These are phyloP conservation scores for Malurus leucopterus DNA, from an alignment of 2,797 vertebrate genomes.

Conservation along the genomic window DNA sequence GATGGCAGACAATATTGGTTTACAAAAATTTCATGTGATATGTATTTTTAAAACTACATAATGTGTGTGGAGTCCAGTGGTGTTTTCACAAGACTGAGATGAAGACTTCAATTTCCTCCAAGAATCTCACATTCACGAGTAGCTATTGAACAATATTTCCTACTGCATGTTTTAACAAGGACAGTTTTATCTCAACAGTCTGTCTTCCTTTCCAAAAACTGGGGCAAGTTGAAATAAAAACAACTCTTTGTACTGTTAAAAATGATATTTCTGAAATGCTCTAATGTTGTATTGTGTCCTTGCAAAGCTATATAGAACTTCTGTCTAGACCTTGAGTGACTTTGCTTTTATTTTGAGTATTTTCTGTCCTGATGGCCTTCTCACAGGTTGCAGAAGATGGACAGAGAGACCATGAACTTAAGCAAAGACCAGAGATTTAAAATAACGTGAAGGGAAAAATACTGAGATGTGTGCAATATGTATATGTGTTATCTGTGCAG, in stretches of 20 bases:
- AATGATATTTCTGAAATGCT: constrained; percentile 7
- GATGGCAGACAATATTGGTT: not conserved
- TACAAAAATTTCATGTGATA: not conserved
- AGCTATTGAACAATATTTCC: not conserved
- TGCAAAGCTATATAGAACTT: not conserved
- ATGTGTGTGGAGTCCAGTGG: not conserved
- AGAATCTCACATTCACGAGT: not conserved
- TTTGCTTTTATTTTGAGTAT: not conserved
- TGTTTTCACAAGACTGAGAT: not conserved
- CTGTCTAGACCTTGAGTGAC: not conserved
- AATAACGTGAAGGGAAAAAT: not conserved
- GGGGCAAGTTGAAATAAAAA: constrained; percentile 40
- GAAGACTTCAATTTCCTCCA: not conserved
- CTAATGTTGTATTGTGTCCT: not conserved
- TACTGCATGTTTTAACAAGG: constrained; percentile 2
- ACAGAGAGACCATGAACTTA: not conserved
- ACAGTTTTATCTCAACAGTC: constrained; percentile 2
- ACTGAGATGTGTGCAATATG: not conserved
- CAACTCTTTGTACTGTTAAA: constrained; percentile 30
- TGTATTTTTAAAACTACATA: not conserved
- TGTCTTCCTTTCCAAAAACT: constrained; percentile 33
- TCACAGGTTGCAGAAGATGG: not conserved
- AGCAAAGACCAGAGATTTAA: not conserved
- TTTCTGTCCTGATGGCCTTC: not conserved
- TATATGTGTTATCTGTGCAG: not conserved